Evolutionary conservation across 2,113 vertebrate species (phyloP).

Genomic region (Protobothrops flavoviridis): DNA sequence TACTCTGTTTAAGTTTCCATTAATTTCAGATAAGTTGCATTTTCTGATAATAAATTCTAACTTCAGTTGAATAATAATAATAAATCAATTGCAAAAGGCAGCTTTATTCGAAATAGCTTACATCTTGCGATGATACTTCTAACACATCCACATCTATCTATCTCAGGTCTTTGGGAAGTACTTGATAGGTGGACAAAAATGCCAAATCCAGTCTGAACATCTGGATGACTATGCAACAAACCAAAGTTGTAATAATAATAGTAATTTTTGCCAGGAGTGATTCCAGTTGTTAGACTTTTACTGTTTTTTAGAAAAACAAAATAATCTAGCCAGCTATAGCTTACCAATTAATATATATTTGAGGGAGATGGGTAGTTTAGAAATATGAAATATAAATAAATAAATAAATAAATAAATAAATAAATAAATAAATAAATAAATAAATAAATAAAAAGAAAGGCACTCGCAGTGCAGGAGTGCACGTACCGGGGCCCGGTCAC

Average conservation of each 20-base stretch:
- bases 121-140: neutral
- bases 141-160: neutral
- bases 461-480: too few relatives aligned
- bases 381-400: too few relatives aligned
- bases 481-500: too few relatives aligned
- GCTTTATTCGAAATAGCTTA: neutral
- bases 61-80: constrained; percentile 1
- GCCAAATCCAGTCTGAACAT: neutral
- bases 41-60: constrained; percentile 56
- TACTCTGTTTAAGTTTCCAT: neutral
- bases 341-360: constrained; percentile 53
- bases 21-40: neutral
- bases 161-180: neutral
- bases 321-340: constrained; percentile 57
- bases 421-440: neutral
- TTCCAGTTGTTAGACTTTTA: constrained; percentile 56
- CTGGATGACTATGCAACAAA: neutral
- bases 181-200: neutral
- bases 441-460: too few relatives aligned
- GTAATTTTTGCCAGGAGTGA: constrained; percentile 23
- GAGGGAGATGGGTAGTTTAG: too few relatives aligned
- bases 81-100: neutral
- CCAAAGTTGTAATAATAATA: neutral
- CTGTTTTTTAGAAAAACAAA: constrained; percentile 58
- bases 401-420: too few relatives aligned